These are phyloP conservation scores for Drosophila pegasa DNA, from an alignment of 2,888 invertebrate species.

Conservation along the genomic window DNA sequence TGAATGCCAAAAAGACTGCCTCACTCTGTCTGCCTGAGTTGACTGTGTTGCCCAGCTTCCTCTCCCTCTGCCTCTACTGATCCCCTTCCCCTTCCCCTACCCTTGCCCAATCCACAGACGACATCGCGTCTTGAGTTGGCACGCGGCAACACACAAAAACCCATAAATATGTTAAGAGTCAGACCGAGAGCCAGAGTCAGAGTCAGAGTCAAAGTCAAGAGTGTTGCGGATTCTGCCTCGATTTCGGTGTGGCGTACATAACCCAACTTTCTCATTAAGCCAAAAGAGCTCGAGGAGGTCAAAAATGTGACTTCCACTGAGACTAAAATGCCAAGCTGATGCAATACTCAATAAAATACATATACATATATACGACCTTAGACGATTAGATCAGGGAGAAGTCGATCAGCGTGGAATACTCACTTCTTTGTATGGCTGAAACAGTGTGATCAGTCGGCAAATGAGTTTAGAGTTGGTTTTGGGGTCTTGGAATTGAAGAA, in stretches of 20 bases:
- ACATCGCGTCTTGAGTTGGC: constrained; percentile 63
- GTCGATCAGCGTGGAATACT: too few species aligned
- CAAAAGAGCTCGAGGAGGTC: constrained; percentile 66
- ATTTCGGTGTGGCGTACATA: constrained; percentile 38
- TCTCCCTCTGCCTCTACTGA: neutral
- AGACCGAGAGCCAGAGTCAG: constrained; percentile 64
- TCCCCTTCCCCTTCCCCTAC: neutral
- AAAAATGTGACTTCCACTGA: constrained; percentile 37
- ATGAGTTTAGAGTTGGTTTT: too few species aligned
- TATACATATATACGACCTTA: neutral
- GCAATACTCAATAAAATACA: neutral
- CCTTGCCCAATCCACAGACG: constrained; percentile 23
- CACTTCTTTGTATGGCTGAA: too few species aligned
- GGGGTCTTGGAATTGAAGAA: too few species aligned
- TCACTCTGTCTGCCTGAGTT: constrained; percentile 10
- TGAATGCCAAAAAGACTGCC: constrained; percentile 82
- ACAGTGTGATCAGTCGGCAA: too few species aligned
- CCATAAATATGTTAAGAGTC: constrained; percentile 82
- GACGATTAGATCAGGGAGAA: too few species aligned
- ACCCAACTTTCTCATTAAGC: constrained; percentile 74
- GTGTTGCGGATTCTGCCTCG: constrained; percentile 56
- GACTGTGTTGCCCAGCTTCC: constrained; percentile 2
- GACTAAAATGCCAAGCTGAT: constrained; percentile 15
- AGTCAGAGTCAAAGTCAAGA: constrained; percentile 70
- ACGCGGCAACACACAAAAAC: constrained; percentile 71